phyloP scores from a whole-genome alignment of 2,888 invertebrate genomes.

The Drosophila sordidula region DNA sequence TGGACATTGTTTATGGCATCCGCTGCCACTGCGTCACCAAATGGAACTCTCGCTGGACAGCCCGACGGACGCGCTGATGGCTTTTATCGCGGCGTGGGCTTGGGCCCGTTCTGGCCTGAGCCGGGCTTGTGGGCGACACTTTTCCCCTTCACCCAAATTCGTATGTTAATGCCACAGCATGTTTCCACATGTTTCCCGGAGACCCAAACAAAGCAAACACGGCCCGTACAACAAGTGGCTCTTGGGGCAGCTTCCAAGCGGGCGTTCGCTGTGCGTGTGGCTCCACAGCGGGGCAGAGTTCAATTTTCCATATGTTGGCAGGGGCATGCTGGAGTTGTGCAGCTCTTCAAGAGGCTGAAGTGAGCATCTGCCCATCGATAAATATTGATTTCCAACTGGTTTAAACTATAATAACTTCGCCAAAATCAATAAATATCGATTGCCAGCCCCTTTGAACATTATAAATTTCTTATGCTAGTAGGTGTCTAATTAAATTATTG shows the following conservation, averaged over 20 bases:
- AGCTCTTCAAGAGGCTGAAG: background rate
- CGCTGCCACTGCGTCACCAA: slow-evolving; percentile 61
- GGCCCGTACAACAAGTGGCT: slow-evolving; percentile 55
- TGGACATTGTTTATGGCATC: slow-evolving; percentile 66
- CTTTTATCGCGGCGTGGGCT: slow-evolving; percentile 17
- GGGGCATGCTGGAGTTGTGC: background rate
- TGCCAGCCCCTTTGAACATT: too few relatives aligned
- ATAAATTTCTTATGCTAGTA: too few relatives aligned
- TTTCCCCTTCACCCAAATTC: slow-evolving; percentile 18
- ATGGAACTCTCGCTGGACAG: slow-evolving; percentile 1
- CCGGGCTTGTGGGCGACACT: slow-evolving; percentile 11
- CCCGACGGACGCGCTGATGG: slow-evolving; percentile 6
- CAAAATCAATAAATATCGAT: too few relatives aligned
- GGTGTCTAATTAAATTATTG: too few relatives aligned
- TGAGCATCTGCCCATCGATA: too few relatives aligned
- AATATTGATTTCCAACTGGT: too few relatives aligned
- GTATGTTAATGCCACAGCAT: slow-evolving; percentile 48
- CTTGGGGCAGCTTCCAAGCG: slow-evolving; percentile 38
- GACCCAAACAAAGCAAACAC: slow-evolving; percentile 33
- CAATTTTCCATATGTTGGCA: too few relatives aligned
- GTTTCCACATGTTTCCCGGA: slow-evolving; percentile 47
- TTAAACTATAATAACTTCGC: too few relatives aligned
- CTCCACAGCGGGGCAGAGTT: slow-evolving; percentile 29
- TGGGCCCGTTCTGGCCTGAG: slow-evolving; percentile 22
- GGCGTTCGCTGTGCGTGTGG: slow-evolving; percentile 41